Evolutionary conservation across 2,797 vertebrate species (phyloP), one percentile per base, ranked within the genome.

Genomic region (Chaetodon trifasciatus): DNA sequence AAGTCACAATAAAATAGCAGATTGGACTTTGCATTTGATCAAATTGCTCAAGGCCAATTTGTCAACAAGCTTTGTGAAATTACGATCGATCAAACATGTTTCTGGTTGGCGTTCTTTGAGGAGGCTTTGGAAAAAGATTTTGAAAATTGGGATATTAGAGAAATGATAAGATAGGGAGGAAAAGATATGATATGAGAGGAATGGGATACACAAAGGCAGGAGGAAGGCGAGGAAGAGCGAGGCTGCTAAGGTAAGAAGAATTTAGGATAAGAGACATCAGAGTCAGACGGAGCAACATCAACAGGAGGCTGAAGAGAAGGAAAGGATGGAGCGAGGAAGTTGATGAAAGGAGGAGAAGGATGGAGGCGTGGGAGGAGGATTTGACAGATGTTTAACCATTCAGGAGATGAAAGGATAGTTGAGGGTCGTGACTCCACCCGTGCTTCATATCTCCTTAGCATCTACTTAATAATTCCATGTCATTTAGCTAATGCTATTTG

Each of bases 381-480:
- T 58, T 13, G 0, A 58, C 53, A 53, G 74, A 74, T 83, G 67
- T 82, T 87, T 70, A 88, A 87, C 81, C 79, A 86, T 87, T 88
- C 72, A 81, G 67, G 11, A 87, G 88, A 90, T 92, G 79, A 93
- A 89, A 90, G 76, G 69, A 39, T 76, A 80, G 61, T 60, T 8
- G 24, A 76, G 74, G 85, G 84, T 91, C 53, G 7, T 72, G 84
- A 91, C 89, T 83, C 73, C 24, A 60, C 56, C 52, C 15, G 21
- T 69, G 74, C 46, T 53, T 85, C 37, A 28, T 71, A 68, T 83
- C 78, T 87, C 63, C 70, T 86, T 70, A 77, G 76, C 83, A 74
- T 84, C 81, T 83, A 35, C 75, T 90, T 47, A 83, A 86, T 91
- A 82, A 90, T 90, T 86, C 83, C 55, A 32, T 81, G 60, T 92